phyloP scores from a whole-genome alignment of 2,113 vertebrate genomes.

The Pteronura brasiliensis region DNA sequence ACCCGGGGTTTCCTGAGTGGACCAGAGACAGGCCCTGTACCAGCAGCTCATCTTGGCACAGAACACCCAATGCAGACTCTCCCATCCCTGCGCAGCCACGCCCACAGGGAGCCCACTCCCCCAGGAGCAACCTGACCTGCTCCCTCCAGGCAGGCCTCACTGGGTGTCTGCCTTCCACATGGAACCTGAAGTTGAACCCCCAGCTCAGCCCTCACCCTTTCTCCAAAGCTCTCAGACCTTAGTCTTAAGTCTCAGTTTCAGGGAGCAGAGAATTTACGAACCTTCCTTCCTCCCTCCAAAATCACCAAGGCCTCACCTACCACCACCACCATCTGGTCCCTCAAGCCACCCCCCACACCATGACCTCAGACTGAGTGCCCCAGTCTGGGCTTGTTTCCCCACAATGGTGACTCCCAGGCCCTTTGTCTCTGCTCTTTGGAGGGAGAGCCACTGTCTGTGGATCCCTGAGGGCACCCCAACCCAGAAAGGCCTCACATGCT shows the following conservation, averaged over 20 bases:
- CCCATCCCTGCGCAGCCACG: neutral
- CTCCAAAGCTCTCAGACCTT: neutral
- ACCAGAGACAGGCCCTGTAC: neutral
- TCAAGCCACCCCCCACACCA: no score
- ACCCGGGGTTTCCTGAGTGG: neutral
- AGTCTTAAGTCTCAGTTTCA: neutral
- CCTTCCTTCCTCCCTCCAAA: neutral
- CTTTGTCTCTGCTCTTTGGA: neutral
- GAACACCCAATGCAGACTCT: neutral
- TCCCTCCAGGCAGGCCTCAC: neutral
- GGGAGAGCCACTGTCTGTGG: neutral
- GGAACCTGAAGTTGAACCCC: neutral
- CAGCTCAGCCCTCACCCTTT: neutral
- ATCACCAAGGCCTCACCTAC: neutral
- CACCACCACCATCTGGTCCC: neutral
- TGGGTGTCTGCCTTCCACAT: neutral
- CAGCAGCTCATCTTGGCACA: neutral
- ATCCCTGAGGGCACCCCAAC: neutral
- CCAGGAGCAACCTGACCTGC: neutral
- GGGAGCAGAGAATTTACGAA: neutral
- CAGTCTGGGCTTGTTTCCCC: neutral
- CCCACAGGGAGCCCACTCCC: neutral
- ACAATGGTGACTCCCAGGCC: neutral
- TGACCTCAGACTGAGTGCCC: accelerated
- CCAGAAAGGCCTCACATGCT: neutral